Percentiles rank a stretch among this genome's conserved stretches.
These are phyloP conservation scores for Triplophysa siluroides DNA, from an alignment of 2,113 vertebrate species.

Conservation along the genomic window DNA sequence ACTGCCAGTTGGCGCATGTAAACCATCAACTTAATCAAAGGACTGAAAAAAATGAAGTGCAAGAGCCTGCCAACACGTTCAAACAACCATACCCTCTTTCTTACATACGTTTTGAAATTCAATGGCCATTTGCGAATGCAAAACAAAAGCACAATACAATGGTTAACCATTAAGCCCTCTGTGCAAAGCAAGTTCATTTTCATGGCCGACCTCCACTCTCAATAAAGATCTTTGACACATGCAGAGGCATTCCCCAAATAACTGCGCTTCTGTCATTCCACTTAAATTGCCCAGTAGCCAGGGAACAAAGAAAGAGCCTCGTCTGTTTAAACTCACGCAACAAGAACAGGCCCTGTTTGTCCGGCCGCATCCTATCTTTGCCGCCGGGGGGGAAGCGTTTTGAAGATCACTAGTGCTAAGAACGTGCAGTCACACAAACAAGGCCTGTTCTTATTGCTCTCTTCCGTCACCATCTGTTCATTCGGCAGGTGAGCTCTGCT, in stretches of 20 bases:
- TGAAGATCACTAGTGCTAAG: neutral
- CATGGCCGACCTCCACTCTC: conserved; percentile 43
- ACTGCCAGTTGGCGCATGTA: neutral
- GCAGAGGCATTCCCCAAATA: conserved; percentile 71
- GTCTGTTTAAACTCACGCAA: conserved; percentile 54
- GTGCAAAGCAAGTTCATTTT: conserved; percentile 64
- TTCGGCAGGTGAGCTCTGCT: conserved; percentile 49
- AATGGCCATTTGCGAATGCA: conserved; percentile 11
- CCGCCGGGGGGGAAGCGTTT: conserved; percentile 18
- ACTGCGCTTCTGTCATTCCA: conserved; percentile 70
- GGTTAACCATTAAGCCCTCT: conserved; percentile 44
- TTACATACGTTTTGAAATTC: neutral
- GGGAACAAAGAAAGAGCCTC: conserved; percentile 63
- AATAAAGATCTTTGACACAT: conserved; percentile 59
- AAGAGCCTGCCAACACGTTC: neutral
- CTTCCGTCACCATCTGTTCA: conserved; percentile 58
- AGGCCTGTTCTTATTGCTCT: conserved; percentile 54
- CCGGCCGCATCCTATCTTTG: conserved; percentile 47
- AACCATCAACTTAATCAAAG: neutral
- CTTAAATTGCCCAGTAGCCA: conserved; percentile 67
- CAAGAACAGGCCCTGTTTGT: conserved; percentile 65
- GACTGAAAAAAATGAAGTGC: neutral
- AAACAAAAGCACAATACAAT: conserved; percentile 22
- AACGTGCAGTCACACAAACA: conserved; percentile 60
- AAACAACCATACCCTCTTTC: neutral